Base-by-base conservation (phyloP, 2,888 invertebrate species). In the Thysanoteuthis rhombus region DNA sequence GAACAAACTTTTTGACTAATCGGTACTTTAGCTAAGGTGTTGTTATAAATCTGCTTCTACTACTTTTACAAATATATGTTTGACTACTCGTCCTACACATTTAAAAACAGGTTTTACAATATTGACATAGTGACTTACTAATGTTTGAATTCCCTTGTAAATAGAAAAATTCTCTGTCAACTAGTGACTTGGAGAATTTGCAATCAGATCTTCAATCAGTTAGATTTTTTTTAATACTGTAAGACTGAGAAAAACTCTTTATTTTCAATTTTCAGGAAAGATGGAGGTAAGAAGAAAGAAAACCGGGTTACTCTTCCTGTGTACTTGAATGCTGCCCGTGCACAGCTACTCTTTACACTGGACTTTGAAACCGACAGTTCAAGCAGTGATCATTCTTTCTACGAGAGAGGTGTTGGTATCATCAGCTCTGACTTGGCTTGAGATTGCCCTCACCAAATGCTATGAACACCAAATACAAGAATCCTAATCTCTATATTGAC, bases 361-460 rank as follows among this genome's bases (percentile, higher is more conserved):
- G 99, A 99, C 96, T 98, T 99, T 97, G 98, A 98, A 95, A 98
- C 99, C 93, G 98, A 98, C 93, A 98, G 98, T 93, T 98, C 98
- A 89, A 99, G 99, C 96, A 98, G 98, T 93, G 99, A 99, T 97
- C 99, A 99, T 97, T 96, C 96, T 94, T 99, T 99, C 98, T 99
- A 99, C 97, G 99, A 99, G 97, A 98, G 99, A 93, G 99, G 99
- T 95, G 99, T 99, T 42, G 99, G 99, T 93, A 98, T 99, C 92
- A 98, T 99, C 96, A 99, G 99, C 40, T 99, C 99, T 91, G 99
- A 96, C 92, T 95, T 97, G 52, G 96, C 96, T 93, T 96, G 96
- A 94, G n/a, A 36, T 75, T 36, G 8, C 22, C 16, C 75, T 16
- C n/a, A n/a, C 75, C 19, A n/a, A 36, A 75, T 36, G 12, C 10